These are phyloP conservation scores for Lophotis ruficrista DNA, from an alignment of 2,113 vertebrate genomes.

Conservation along the genomic window DNA sequence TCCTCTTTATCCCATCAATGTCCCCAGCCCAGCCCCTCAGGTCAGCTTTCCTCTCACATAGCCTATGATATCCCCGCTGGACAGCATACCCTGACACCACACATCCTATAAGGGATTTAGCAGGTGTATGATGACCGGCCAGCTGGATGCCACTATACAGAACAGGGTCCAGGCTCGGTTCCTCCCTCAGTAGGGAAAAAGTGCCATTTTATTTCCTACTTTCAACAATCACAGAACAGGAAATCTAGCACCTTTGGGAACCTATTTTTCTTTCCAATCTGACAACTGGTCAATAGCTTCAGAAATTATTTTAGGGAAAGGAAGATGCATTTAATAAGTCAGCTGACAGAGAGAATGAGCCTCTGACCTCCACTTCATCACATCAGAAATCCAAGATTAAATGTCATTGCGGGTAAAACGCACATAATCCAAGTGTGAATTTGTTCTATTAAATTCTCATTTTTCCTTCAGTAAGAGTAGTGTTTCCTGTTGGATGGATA, in stretches of 20 bases:
- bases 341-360: not conserved
- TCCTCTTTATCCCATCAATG: fast-evolving
- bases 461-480: not conserved
- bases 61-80: not conserved
- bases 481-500: not conserved
- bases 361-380: not conserved
- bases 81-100: not conserved
- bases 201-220: not conserved
- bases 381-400: not conserved
- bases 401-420: not conserved
- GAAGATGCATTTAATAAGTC: not conserved
- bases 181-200: fast-evolving
- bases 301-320: not conserved
- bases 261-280: not conserved
- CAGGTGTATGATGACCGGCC: fast-evolving
- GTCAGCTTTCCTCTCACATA: not conserved
- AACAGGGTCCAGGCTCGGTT: not conserved
- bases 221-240: not conserved
- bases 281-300: not conserved
- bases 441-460: not conserved
- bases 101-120: too few relatives aligned
- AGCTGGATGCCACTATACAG: not conserved
- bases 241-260: not conserved
- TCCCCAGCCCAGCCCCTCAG: not conserved
- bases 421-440: not conserved